phyloP scores from a whole-genome alignment of 2,797 vertebrate species.

The Labeo calbasu region DNA sequence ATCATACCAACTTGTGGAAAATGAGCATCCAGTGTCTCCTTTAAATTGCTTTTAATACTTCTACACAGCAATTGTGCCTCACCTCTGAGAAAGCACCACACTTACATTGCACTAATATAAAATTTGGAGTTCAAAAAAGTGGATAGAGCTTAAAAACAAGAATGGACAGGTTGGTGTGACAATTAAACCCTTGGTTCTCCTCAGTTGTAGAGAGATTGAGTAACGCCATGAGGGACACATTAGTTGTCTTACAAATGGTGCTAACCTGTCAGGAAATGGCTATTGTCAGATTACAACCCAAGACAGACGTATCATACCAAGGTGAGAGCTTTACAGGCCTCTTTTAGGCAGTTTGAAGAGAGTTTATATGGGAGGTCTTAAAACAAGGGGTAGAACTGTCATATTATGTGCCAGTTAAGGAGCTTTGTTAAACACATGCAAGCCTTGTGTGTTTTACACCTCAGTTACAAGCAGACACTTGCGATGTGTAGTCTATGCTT shows the following conservation, averaged over 20 bases:
- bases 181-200: not conserved
- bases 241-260: not conserved
- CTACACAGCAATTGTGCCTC: not conserved
- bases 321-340: slow-evolving; percentile 33
- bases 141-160: not conserved
- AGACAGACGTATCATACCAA: slow-evolving; percentile 24
- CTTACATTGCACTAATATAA: not conserved
- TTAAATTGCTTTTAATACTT: not conserved
- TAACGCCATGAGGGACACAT: not conserved
- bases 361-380: slow-evolving; percentile 46
- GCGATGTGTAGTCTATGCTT: slow-evolving; percentile 26
- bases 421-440: slow-evolving; percentile 42
- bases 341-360: slow-evolving; percentile 25
- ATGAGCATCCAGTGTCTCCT: not conserved
- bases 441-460: slow-evolving; percentile 26
- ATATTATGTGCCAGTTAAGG: slow-evolving; percentile 42
- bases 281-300: slow-evolving; percentile 22
- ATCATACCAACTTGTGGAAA: no score
- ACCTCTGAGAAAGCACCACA: not conserved
- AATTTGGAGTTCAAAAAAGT: not conserved
- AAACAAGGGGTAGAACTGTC: slow-evolving; percentile 39
- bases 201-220: not conserved
- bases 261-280: slow-evolving; percentile 24
- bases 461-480: slow-evolving; percentile 3
- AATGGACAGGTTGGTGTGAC: not conserved